Evolutionary conservation across 2,113 vertebrate genomes (phyloP).

Genomic region (Melierax canorus): DNA sequence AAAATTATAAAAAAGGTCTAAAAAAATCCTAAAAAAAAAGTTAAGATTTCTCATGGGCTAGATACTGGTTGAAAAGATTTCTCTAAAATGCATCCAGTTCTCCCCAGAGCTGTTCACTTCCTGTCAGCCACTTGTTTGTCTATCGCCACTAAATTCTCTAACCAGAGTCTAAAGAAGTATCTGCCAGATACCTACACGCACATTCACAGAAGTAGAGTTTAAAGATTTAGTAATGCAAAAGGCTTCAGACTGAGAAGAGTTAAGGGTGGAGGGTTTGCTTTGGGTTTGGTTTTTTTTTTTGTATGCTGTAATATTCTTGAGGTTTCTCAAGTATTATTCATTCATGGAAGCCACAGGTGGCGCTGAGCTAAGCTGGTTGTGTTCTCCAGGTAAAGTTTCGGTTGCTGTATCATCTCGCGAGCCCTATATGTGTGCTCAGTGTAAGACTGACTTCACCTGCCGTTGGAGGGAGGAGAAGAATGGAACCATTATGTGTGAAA

Average conservation of each 20-base stretch:
- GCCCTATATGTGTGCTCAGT: conserved; percentile 91
- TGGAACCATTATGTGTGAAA: conserved; percentile 91
- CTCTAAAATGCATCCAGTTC: neutral
- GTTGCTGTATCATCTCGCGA: conserved; percentile 77
- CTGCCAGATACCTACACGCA: neutral
- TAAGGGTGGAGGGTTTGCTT: neutral
- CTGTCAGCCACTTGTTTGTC: neutral
- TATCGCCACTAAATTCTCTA: neutral
- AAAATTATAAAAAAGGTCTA: neutral
- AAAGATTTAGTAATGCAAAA: neutral
- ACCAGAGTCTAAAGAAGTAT: neutral
- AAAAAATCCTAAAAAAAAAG: neutral
- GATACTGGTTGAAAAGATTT: neutral
- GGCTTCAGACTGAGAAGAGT: neutral
- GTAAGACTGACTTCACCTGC: conserved; percentile 98
- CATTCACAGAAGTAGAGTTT: neutral
- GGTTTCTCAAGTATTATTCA: rapidly evolving
- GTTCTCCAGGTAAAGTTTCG: conserved; percentile 76
- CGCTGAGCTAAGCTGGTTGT: neutral
- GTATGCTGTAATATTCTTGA: neutral
- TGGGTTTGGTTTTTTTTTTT: neutral
- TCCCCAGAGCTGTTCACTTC: neutral
- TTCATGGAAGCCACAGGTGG: neutral
- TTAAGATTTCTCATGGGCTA: neutral
- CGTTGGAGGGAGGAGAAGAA: conserved; percentile 96